Percentiles rank a stretch among this genome's conserved stretches.
Conservation (phyloP, 2,888 invertebrate species). For the Drosophila algonquin region DNA sequence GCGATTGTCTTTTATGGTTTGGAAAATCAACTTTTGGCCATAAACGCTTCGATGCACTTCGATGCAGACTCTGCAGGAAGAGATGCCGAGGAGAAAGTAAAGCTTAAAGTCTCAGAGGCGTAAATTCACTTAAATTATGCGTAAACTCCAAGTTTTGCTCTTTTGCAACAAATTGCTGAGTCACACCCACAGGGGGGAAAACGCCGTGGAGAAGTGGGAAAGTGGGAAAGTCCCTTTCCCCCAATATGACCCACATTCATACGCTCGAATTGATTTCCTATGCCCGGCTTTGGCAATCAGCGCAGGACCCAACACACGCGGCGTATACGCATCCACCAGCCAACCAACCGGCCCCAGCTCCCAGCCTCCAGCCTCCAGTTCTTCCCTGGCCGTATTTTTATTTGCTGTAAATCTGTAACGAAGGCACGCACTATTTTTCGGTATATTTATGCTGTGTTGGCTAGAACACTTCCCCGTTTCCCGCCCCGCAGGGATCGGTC, state of each 20-base stretch:
- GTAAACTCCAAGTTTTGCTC: constrained; percentile 49
- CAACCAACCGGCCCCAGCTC: no score
- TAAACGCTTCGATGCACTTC: constrained; percentile 69
- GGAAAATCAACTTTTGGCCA: constrained; percentile 79
- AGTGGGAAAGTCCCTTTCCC: constrained; percentile 14
- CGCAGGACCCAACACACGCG: constrained; percentile 46
- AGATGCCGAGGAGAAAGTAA: constrained; percentile 7
- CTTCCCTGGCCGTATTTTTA: constrained; percentile 44
- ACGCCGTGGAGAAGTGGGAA: constrained; percentile 7
- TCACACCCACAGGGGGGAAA: constrained; percentile 27
- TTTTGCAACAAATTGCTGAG: constrained; percentile 33
- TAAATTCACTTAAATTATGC: constrained; percentile 76
- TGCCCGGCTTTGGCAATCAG: constrained; percentile 70
- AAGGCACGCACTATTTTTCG: constrained; percentile 72
- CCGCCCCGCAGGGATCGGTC: constrained; percentile 22
- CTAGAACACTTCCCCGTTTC: constrained; percentile 45
- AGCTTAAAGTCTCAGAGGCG: constrained; percentile 66
- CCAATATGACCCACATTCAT: constrained; percentile 72
- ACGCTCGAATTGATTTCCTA: constrained; percentile 75
- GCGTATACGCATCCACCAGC: constrained; percentile 65
- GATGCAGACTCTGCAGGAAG: constrained; percentile 45
- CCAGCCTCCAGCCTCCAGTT: constrained; percentile 19
- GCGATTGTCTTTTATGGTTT: constrained; percentile 78
- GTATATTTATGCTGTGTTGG: constrained; percentile 67
- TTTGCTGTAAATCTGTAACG: constrained; percentile 73